Evolutionary conservation across 2,113 vertebrate genomes (phyloP).

Genomic region (Seriola dumerili): DNA sequence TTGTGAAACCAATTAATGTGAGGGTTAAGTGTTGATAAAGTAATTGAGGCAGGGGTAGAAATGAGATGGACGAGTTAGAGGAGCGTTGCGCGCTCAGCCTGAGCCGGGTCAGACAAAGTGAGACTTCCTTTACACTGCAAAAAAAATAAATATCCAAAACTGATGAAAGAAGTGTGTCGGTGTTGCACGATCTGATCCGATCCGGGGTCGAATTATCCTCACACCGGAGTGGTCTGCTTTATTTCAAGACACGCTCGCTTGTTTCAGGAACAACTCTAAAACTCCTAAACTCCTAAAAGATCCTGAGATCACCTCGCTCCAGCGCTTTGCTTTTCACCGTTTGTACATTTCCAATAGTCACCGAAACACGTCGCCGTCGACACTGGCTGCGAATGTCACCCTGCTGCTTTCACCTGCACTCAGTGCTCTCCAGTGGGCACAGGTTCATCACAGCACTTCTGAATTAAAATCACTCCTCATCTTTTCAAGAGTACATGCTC

Average conservation of each 20-base stretch:
- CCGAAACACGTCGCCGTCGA: not conserved
- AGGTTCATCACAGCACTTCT: not conserved
- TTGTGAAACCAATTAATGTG: slow-evolving; percentile 72
- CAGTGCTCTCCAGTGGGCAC: not conserved
- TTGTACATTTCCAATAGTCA: not conserved
- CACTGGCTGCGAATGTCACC: not conserved
- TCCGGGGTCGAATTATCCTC: slow-evolving; percentile 2
- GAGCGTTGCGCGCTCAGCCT: slow-evolving; percentile 28
- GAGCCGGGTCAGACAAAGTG: slow-evolving; percentile 23
- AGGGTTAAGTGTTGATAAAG: slow-evolving; percentile 71
- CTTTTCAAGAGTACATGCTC: not conserved
- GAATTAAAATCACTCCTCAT: not conserved
- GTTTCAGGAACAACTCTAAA: not conserved
- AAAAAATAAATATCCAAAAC: not conserved
- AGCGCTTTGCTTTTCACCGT: not conserved
- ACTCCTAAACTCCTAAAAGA: not conserved
- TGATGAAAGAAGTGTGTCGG: not conserved
- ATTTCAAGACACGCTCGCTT: not conserved
- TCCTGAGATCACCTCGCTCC: too few species aligned
- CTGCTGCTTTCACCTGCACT: not conserved
- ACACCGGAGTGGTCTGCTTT: not conserved
- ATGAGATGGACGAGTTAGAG: slow-evolving; percentile 49
- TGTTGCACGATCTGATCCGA: slow-evolving; percentile 14
- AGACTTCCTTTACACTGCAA: slow-evolving; percentile 10
- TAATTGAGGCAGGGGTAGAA: slow-evolving; percentile 57